Base-by-base conservation (phyloP, 2,888 invertebrate species). In the Parochlus steinenii region DNA sequence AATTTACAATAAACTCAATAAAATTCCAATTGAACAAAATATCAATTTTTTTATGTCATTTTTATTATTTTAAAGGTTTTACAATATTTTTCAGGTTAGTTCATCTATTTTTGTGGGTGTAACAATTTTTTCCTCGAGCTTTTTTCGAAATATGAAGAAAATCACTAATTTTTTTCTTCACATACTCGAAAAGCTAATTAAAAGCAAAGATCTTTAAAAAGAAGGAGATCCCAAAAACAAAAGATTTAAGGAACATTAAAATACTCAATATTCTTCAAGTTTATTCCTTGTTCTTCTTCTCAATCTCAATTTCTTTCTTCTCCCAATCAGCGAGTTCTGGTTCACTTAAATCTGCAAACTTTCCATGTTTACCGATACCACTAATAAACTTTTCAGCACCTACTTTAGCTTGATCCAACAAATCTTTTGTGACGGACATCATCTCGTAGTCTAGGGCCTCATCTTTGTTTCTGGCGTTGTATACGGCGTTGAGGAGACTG, bases 321-420 rank as follows among this genome's bases (percentile, higher is more conserved):
- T 77, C 76, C 77, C 77, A 78, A 31, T 71, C 69, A 37, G 70
- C 67, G 38, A 69, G 58, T 0, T 69, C 65, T 31, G 65, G 63
- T 41, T 70, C 66, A 2, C 61, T 65, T 25, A 74, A 48, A 46
- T 69, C 61, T 48, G 66, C 61, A 47, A 70, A 69, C 44, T 72
- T 74, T 3, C 80, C 79, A 48, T 76, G 74, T 45, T 65, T 67
- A 2, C 78, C 77, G 31, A 74, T 55, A 35, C 65, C 65, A 43
- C 58, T 57, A 34, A 71, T 64, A 48, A 82, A 83, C 47, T 68
- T 71, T 47, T 68, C 64, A 5, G 79, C 74, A 3, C 80, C 80
- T 3, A 58, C 54, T 24, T 71, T 62, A 38, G 79, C 71, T 45
- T 78, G 74, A 39, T 71, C 64, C 1, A 70, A 58, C 4, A 85